Evolutionary conservation across 2,113 vertebrate genomes (phyloP), one percentile per base, ranked within the genome.

Genomic region (Pogonocichla stellata): DNA sequence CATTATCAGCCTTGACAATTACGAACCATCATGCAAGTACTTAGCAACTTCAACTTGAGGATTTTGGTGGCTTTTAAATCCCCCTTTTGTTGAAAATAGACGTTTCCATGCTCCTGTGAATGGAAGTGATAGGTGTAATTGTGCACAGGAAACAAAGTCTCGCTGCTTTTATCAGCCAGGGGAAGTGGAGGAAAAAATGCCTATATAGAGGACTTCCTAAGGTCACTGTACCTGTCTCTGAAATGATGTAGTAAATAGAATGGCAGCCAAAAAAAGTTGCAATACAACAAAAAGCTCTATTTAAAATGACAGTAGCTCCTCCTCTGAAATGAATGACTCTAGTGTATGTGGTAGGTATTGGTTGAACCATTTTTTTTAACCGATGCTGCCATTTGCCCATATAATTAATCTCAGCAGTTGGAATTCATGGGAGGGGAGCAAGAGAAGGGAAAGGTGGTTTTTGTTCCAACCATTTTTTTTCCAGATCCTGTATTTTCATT

Each of bases 401-500:
- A 36, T 86, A 92, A 80, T 84, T 86, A 70, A 53, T 85, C 14
- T 74, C 50, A 65, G 85, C 56, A 33, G 29, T 1, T 86, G 48
- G 31, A 92, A 73, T 81, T 90, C 47, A 9, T 23, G 22, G 43
- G 62, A 90, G 47, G 67, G 19, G 42, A 80, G 34, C 19, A 29
- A 61, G 73, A 85, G 51, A 88, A 73, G 14, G n/a, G 23, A 38
- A 61, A 86, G 19, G 26, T 26, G 4, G 1, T 10, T 47, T 91
- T 72, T 86, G 28, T 96, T 83, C 74, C 33, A 84, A 75, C 69
- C 48, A 64, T 47, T 84, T 51, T 50, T 51, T 82, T 88, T 61
- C 9, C 57, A 61, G 67, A 64, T 83, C 54, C 47, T 67, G 29
- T 82, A 66, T 88, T 95, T 96, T 93, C 38, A 77, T 96, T 96